Percentiles rank a stretch among this genome's conserved stretches.
Evolutionary conservation across 53 echinoderm and acorn worm species (phyloP).

Genomic region (Patiria pectinifera): DNA sequence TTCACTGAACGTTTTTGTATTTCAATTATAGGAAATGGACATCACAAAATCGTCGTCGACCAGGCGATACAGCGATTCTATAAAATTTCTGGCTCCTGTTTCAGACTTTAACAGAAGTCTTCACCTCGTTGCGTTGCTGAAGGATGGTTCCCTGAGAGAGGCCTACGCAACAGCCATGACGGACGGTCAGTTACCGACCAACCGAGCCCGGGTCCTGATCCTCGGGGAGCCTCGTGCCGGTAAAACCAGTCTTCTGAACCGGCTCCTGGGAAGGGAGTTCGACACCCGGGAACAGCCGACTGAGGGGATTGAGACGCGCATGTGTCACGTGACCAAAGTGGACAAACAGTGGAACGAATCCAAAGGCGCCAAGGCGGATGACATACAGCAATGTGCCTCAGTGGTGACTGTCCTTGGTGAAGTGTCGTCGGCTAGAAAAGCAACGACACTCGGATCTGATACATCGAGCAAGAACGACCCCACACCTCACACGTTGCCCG

Average conservation of each 20-base stretch:
- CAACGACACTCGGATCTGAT: not conserved
- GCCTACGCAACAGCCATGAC: too few relatives aligned
- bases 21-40: not conserved
- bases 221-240: not conserved
- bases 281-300: too few relatives aligned
- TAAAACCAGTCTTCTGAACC: slow-evolving; percentile 39
- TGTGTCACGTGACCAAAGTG: slow-evolving; percentile 25
- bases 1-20: too few relatives aligned
- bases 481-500: not conserved
- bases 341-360: too few relatives aligned
- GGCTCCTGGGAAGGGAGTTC: slow-evolving; percentile 14
- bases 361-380: too few relatives aligned
- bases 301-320: slow-evolving; percentile 33
- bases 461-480: not conserved
- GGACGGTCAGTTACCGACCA: too few relatives aligned
- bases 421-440: not conserved
- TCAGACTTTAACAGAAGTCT: slow-evolving; percentile 47
- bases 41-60: not conserved
- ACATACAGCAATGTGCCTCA: too few relatives aligned
- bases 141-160: too few relatives aligned
- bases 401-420: not conserved
- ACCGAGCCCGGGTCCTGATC: too few relatives aligned
- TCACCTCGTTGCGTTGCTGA: not conserved
- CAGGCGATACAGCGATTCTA: not conserved
- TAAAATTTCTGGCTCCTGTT: not conserved